A percentile compares a stretch with the other conserved stretches of the same genome.
These are phyloP conservation scores for Therioaphis trifolii DNA, from an alignment of 2,888 invertebrate species.

Conservation along the genomic window DNA sequence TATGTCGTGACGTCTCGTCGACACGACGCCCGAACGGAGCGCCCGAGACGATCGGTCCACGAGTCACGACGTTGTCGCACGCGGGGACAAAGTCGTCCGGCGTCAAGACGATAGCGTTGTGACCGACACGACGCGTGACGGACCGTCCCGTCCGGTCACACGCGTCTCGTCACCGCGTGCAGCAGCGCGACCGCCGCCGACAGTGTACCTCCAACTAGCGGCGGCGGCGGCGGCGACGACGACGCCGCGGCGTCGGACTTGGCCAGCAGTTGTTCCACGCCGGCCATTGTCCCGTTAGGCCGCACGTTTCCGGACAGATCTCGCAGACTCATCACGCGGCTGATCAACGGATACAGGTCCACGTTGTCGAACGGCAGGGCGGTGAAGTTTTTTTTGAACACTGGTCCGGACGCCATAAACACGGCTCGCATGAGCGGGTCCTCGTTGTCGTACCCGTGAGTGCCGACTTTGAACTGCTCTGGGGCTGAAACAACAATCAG, in stretches of 20 bases:
- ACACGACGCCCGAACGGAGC: too few species aligned
- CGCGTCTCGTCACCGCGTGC: not conserved
- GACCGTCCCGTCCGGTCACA: not conserved
- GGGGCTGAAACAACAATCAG: not conserved
- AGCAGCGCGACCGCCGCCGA: not conserved
- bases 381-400: conserved; percentile 71
- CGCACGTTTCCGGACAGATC: conserved; percentile 39
- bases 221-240: not conserved
- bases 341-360: conserved; percentile 75
- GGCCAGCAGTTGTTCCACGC: conserved; percentile 36
- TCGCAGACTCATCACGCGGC: conserved; percentile 64
- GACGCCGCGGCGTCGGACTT: not conserved
- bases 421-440: conserved; percentile 75
- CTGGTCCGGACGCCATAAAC: conserved; percentile 79
- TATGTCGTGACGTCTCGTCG: too few species aligned
- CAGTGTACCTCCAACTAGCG: not conserved
- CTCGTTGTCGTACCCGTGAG: conserved; percentile 78
- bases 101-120: too few species aligned
- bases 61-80: too few species aligned
- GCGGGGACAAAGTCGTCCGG: too few species aligned
- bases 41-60: too few species aligned
- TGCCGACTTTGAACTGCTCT: conserved; percentile 68
- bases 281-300: conserved; percentile 63
- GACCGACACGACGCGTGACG: not conserved
- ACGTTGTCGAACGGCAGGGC: conserved; percentile 74